A percentile compares a stretch with the other conserved stretches of the same genome.
These are phyloP conservation scores for Aphodius sticticus DNA, from an alignment of 2,888 invertebrate species.

Conservation along the genomic window DNA sequence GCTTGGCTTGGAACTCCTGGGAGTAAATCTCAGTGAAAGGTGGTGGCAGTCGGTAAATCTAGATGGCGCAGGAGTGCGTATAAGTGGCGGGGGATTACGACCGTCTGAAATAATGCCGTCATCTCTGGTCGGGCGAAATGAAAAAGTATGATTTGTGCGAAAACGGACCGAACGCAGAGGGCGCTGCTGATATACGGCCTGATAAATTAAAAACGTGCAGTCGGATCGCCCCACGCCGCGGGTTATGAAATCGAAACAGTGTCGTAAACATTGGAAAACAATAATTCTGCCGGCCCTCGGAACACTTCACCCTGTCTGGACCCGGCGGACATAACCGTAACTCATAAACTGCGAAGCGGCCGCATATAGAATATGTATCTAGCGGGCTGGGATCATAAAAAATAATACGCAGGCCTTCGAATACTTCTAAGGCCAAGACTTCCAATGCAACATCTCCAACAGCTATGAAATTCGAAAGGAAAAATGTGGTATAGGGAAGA, in stretches of 20 bases:
- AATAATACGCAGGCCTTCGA: slow-evolving; percentile 17
- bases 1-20: not conserved
- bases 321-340: slow-evolving; percentile 54
- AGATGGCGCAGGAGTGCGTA: not conserved
- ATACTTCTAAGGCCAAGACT: not conserved
- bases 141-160: not conserved
- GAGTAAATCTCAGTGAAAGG: not conserved
- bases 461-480: not conserved
- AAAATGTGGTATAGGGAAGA: not conserved
- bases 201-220: slow-evolving; percentile 64
- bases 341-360: slow-evolving; percentile 46
- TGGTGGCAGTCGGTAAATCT: not conserved
- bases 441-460: not conserved
- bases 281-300: slow-evolving; percentile 57
- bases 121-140: slow-evolving; percentile 4
- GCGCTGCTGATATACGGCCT: slow-evolving; percentile 52
- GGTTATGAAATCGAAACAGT: slow-evolving; percentile 64
- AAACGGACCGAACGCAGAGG: not conserved
- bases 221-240: slow-evolving; percentile 54
- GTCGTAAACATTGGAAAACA: slow-evolving; percentile 63
- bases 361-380: slow-evolving; percentile 48
- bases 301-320: slow-evolving; percentile 51
- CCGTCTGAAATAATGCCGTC: not conserved
- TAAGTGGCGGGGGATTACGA: not conserved
- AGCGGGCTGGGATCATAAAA: slow-evolving; percentile 31